Percentiles rank a stretch among this genome's conserved stretches.
phyloP scores from a whole-genome alignment of 2,888 invertebrate genomes.

The Xestobium rufovillosum region DNA sequence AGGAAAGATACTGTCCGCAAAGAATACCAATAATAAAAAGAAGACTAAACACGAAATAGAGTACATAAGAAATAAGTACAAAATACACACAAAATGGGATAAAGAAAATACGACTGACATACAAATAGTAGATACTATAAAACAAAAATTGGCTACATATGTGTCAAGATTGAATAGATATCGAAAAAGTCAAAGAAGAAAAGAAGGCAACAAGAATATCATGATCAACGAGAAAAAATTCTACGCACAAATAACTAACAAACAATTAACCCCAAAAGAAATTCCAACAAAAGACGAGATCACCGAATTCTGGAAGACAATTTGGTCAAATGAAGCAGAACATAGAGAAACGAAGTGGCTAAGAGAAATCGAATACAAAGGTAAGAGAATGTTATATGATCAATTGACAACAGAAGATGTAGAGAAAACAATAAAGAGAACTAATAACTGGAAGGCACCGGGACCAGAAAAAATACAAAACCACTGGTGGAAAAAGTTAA shows the following conservation, averaged over 20 bases:
- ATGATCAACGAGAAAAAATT: no score
- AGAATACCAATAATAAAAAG: no score
- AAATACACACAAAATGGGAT: no score
- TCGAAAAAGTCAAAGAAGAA: background rate
- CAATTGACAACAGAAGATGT: no score
- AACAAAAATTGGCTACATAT: background rate
- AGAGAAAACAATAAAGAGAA: no score
- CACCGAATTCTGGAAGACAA: background rate
- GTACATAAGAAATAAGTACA: no score
- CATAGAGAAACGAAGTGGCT: slow-evolving; percentile 1
- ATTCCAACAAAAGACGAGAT: background rate
- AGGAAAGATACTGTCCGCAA: no score
- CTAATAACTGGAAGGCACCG: slow-evolving; percentile 1
- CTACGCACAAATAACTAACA: no score
- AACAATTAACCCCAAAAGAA: no score
- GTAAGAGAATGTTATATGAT: no score
- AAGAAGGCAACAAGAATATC: background rate
- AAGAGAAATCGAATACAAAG: background rate
- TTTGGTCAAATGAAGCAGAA: background rate
- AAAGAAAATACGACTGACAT: background rate
- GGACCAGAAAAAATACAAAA: slow-evolving; percentile 3
- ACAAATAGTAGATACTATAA: background rate
- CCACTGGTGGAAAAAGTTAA: slow-evolving; percentile 2
- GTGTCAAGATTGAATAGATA: background rate
- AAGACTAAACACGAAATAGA: no score